phyloP scores from a whole-genome alignment of 2,888 invertebrate genomes.

The Hoplodrina blanda region DNA sequence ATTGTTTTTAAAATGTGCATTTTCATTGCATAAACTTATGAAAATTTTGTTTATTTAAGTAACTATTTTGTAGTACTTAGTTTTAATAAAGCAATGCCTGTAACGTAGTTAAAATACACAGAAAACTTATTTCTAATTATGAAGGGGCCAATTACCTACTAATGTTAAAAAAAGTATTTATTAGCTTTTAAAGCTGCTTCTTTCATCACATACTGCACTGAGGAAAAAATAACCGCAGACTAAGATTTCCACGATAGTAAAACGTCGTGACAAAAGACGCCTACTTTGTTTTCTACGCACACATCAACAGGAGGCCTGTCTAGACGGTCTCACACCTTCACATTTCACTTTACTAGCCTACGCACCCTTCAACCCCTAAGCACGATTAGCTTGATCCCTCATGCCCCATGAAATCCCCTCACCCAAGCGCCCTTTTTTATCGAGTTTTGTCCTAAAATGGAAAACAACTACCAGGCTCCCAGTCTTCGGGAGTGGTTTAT shows the following conservation, averaged over 20 bases:
- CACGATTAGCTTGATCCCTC: conserved; percentile 74
- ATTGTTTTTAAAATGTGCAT: background rate
- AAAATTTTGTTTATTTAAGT: background rate
- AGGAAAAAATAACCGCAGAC: background rate
- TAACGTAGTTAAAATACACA: no score
- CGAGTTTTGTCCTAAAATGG: conserved; percentile 91
- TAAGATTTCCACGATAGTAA: conserved; percentile 6
- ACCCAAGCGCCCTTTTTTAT: conserved; percentile 88
- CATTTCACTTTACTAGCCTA: conserved; percentile 52
- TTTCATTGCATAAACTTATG: background rate
- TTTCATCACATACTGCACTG: background rate
- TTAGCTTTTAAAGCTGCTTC: no score
- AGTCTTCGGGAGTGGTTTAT: conserved; percentile 76
- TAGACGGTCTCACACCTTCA: conserved; percentile 47
- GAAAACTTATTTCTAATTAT: no score
- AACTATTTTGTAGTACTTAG: no score
- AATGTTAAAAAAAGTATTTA: no score
- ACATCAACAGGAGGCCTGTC: conserved; percentile 49
- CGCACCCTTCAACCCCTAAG: conserved; percentile 79
- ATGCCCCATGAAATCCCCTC: conserved; percentile 61
- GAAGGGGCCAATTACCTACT: no score
- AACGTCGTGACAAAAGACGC: conserved; percentile 9
- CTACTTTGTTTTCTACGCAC: conserved; percentile 55
- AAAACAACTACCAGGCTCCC: conserved; percentile 88
- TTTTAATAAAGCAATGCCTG: no score